Base-by-base conservation (phyloP, 2,113 vertebrate genomes). In the Nothocercus nigrocapillus region DNA sequence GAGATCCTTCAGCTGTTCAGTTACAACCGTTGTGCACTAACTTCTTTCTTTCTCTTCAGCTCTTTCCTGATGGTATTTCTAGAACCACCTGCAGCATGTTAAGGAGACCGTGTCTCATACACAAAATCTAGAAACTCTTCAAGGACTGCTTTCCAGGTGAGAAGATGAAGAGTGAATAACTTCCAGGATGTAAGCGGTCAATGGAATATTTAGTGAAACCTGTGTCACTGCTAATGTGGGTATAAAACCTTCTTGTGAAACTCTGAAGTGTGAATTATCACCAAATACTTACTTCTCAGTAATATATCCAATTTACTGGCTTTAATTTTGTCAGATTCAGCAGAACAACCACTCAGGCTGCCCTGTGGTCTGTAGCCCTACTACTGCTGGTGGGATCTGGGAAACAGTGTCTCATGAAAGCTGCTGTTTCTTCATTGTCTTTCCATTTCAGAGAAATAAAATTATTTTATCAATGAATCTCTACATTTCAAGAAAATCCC, bases 101-200 rank as follows among this genome's bases (percentile, higher is more conserved):
- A 66, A 90, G 88, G 67, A 85, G 56, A 63, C 8, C 21, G 38
- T 80, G 14, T 77, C 66, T 54, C 20, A 9, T 8, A 32, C n/a
- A 32, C 75, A 53, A 84, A 83, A 24, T 42, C 80, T 75, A 67
- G 25, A 70, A 14, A 49, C 14, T 40, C 30, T 84, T 21, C 47
- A 32, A 66, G 14, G 7, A 30, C 82, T 80, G 68, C 42, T 67
- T 86, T 89, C 58, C 44, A 24, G 44, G 27, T 56, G 59, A 82
- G 53, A 88, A 40, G 47, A 38, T 85, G 63, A 38, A 73, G 16
- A 22, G 34, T 72, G 12, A 44, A 47, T 72, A 70, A 42, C 11
- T 75, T 82, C 16, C 62, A 70, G 62, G 82, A 92, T 95, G 53
- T 73, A 45, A 94, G 56, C 49, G 61, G 92, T 95, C 82, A 70